Base-by-base conservation (phyloP, 2,888 invertebrate species). In the Gandaritis pyraliata region DNA sequence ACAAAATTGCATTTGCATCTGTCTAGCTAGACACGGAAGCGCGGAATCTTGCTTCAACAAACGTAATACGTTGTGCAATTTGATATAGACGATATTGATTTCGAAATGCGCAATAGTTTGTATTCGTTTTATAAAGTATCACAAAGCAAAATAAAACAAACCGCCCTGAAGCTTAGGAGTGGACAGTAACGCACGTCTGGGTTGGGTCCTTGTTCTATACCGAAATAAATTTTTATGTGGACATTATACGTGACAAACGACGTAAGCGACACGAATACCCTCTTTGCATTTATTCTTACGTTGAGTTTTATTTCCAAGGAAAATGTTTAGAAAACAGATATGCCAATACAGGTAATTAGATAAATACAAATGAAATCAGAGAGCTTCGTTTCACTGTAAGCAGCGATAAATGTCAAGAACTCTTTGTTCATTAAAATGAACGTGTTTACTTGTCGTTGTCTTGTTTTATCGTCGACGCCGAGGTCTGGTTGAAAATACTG, bases 191-290 rank as follows among this genome's bases (percentile, higher is more conserved):
- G 77, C 76, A 74, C 77, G 78, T 73, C 76, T 77, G 77, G 73
- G 76, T 79, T 76, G 65, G 62, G 75, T 81, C 79, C 78, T 78
- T 80, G 78, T 81, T 82, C 81, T 81, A 80, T 76, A 79, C 76
- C 77, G 76, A 82, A 83, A 85, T 86, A 86, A 84, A 85, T 82
- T 84, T 85, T 86, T 86, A 86, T 84, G 82, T 81, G 78, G 77
- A 80, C 83, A 87, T 86, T 87, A 86, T 84, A 83, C 78, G 82
- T 85, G 85, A 87, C 82, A 85, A 87, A 84, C 82, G 83, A 81
- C 78, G 75, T 71, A 78, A 80, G 82, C 81, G 82, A 83, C 82
- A 82, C 78, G 78, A 81, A 79, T 82, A 82, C 78, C 81, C 80
- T 81, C 74, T 82, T 77, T 78, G 73, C 69, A 77, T 74, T 74